A percentile compares a stretch with the other conserved stretches of the same genome.
Evolutionary conservation across 2,888 invertebrate species (phyloP).

Genomic region (Drosophila kambysellisi): DNA sequence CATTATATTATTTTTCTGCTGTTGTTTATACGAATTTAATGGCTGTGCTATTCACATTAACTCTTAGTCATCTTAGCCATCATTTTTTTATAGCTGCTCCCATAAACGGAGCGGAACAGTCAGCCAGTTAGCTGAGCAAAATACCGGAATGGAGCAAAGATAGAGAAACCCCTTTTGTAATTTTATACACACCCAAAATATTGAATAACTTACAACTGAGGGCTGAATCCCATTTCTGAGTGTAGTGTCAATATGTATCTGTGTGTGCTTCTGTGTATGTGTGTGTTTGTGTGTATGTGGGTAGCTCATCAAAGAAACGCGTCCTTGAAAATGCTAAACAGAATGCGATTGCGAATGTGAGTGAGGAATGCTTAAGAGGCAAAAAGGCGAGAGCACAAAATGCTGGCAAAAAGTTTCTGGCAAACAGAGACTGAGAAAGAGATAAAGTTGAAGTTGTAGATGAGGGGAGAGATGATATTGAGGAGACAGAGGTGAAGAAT

Average conservation of each 20-base stretch:
- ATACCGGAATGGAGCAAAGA: slow-evolving; percentile 6
- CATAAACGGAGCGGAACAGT: slow-evolving; percentile 16
- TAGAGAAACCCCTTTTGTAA: slow-evolving; percentile 65
- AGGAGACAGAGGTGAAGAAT: background rate
- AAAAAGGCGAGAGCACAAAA: slow-evolving; percentile 33
- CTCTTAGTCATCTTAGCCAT: slow-evolving; percentile 32
- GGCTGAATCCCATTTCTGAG: slow-evolving; percentile 17
- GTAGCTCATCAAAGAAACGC: slow-evolving; percentile 44
- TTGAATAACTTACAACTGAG: slow-evolving; percentile 54
- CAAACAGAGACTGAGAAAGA: slow-evolving; percentile 10
- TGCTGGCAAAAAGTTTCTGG: slow-evolving; percentile 37
- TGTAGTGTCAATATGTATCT: slow-evolving; percentile 4
- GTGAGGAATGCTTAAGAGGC: slow-evolving; percentile 42
- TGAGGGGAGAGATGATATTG: background rate
- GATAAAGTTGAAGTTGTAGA: background rate
- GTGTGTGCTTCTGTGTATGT: background rate
- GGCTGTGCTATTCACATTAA: slow-evolving; percentile 37
- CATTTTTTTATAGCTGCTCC: slow-evolving; percentile 51
- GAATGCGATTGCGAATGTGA: slow-evolving; percentile 41
- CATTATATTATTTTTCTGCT: background rate
- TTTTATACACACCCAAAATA: slow-evolving; percentile 62
- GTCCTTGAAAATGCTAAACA: slow-evolving; percentile 63
- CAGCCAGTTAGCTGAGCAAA: slow-evolving; percentile 13
- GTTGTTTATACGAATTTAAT: slow-evolving; percentile 28
- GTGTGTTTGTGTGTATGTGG: slow-evolving; percentile 1